These are phyloP conservation scores for Piprites chloris DNA, from an alignment of 2,113 vertebrate species.

Conservation along the genomic window DNA sequence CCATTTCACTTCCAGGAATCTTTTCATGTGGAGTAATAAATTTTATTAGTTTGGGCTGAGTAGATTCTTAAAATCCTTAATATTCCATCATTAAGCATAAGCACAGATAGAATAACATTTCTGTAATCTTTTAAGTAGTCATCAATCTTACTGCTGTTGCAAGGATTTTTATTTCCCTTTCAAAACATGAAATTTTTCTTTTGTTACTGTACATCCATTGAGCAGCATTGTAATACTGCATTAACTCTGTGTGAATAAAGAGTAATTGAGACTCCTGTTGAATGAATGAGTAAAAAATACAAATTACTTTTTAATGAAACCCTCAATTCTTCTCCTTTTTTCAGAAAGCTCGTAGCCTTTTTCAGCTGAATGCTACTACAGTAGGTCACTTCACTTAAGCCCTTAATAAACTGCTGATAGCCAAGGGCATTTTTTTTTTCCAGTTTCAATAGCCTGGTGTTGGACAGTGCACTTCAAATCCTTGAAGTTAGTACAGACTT, in stretches of 20 bases:
- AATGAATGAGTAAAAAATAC: conserved; percentile 76
- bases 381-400: conserved; percentile 71
- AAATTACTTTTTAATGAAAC: conserved; percentile 81
- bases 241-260: conserved; percentile 74
- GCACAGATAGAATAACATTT: conserved; percentile 3
- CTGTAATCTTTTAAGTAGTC: conserved; percentile 66
- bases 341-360: conserved; percentile 63
- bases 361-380: conserved; percentile 65
- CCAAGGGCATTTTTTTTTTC: conserved; percentile 58
- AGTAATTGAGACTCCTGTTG: conserved; percentile 69
- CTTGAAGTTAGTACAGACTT: conserved; percentile 57
- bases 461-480: conserved; percentile 63
- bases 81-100: conserved; percentile 47
- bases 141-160: conserved; percentile 55
- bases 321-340: conserved; percentile 69
- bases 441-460: conserved; percentile 46
- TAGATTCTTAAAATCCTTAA: background rate
- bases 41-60: conserved; percentile 27
- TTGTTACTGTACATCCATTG: conserved; percentile 73
- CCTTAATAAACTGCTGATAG: conserved; percentile 72
- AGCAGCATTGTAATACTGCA: conserved; percentile 75
- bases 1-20: background rate
- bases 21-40: conserved; percentile 1
- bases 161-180: conserved; percentile 60
- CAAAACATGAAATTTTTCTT: conserved; percentile 72